These are phyloP conservation scores for Rhizoglyphus robini DNA, from an alignment of 1,140 invertebrate genomes.

Conservation along the genomic window DNA sequence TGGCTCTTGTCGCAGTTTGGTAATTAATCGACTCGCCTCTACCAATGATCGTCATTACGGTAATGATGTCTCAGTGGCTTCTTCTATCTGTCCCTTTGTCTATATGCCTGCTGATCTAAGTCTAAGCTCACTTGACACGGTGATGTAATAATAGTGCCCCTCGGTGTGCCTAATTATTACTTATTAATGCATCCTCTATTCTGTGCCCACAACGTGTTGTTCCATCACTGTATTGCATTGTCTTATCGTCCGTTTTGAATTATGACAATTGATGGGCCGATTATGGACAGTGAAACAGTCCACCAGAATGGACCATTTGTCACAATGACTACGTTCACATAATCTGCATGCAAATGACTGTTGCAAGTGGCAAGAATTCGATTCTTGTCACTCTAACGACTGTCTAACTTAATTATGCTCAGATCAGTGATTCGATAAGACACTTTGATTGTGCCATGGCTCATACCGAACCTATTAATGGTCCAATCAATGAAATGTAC, in stretches of 20 bases:
- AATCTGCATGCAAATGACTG: constrained; percentile 8
- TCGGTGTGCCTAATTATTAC: background rate
- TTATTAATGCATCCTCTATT: constrained; percentile 1
- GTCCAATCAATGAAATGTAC: no score
- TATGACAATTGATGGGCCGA: constrained; percentile 11
- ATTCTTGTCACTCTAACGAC: background rate
- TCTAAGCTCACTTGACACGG: background rate
- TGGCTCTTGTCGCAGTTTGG: background rate
- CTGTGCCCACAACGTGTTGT: background rate
- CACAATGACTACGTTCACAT: background rate
- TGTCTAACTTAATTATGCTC: constrained; percentile 6
- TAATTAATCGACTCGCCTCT: constrained; percentile 3
- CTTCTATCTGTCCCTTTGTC: background rate
- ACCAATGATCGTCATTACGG: constrained; percentile 10
- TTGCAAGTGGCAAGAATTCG: background rate
- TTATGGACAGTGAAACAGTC: background rate
- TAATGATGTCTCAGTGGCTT: constrained; percentile 3
- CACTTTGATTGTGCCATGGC: background rate
- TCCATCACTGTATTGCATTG: background rate
- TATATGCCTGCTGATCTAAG: background rate
- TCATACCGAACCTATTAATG: constrained; percentile 6
- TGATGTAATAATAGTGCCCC: background rate
- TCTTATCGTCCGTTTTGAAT: constrained; percentile 1
- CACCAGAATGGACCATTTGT: constrained; percentile 4
- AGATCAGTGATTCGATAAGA: background rate